Percentiles rank a stretch among this genome's conserved stretches.
Conservation (phyloP, 2,888 invertebrate genomes). For the Calliphora vomitoria region DNA sequence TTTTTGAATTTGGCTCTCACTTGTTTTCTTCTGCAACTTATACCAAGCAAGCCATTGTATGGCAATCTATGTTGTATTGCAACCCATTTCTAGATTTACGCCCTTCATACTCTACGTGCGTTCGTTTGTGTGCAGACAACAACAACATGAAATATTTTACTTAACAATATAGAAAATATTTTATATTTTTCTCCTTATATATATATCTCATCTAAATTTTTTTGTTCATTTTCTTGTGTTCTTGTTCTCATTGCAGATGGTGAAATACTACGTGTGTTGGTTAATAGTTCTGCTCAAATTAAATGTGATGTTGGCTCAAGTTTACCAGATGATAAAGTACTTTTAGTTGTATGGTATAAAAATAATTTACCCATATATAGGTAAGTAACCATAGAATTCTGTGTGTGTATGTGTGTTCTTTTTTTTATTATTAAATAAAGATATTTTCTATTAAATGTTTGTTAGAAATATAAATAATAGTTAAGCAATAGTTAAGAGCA, state of each 20-base stretch:
- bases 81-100: constrained; percentile 11
- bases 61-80: constrained; percentile 15
- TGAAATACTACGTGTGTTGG: constrained; percentile 85
- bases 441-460: constrained; percentile 23
- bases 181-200: constrained; percentile 6
- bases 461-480: too few species aligned
- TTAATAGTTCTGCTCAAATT: constrained; percentile 91
- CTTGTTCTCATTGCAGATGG: constrained; percentile 81
- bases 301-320: constrained; percentile 94
- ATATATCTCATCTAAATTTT: background rate
- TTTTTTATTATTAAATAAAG: constrained; percentile 1
- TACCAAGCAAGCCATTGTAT: background rate
- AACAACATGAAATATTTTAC: constrained; percentile 56
- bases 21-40: constrained; percentile 7
- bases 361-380: constrained; percentile 96
- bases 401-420: background rate
- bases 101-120: background rate
- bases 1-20: constrained; percentile 24
- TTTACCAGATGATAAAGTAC: constrained; percentile 90
- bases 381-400: constrained; percentile 85
- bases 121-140: constrained; percentile 38
- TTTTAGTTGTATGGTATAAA: constrained; percentile 96
- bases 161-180: constrained; percentile 42
- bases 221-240: constrained; percentile 52
- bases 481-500: constrained; percentile 32